Base-by-base conservation (phyloP, 2,113 vertebrate species). In the Rhynchomys soricoides region DNA sequence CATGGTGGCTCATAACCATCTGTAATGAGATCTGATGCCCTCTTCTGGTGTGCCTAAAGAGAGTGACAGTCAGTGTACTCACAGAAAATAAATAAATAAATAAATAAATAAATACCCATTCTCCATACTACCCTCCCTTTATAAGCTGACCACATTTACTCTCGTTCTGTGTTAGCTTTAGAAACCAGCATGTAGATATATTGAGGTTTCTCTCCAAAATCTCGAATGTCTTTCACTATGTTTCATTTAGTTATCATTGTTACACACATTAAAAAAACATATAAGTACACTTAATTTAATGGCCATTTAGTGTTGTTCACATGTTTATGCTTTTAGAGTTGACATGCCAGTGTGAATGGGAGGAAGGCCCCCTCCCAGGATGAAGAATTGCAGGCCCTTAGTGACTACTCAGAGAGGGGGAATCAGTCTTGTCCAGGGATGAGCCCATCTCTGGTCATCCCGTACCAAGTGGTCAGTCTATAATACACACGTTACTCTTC, bases 101-200 rank as follows among this genome's bases (percentile, higher is more conserved):
- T n/a, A n/a, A n/a, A n/a, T n/a, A n/a, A n/a, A n/a, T n/a, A n/a
- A n/a, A n/a, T n/a, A 88, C 29, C 74, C 81, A 48, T 40, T 64
- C 66, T 88, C 40, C 3, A 92, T 55, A 78, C 82, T 68, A 93
- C 55, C 26, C 43, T 70, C 77, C 75, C 50, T 68, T 48, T 2
- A 75, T 77, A 91, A 91, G 82, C 29, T 59, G 31, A 92, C 93
- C 57, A 93, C 59, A 43, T 83, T 95, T 89, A 93, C 77, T 64
- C 82, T 94, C 89, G 29, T 1, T 93, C 95, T 43, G 50, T 82
- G 82, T 96, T 93, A 95, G 64, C 87, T 97, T 94, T 90, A 85
- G 79, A 97, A 94, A 83, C 37, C 48, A 77, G 85, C 91, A 52
- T n/a, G 64, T 90, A 89, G 48, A 85, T 96, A 87, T 88, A 70